Evolutionary conservation across 2,797 vertebrate species (phyloP), one percentile per base, ranked within the genome.

Genomic region (Lepus townsendii): DNA sequence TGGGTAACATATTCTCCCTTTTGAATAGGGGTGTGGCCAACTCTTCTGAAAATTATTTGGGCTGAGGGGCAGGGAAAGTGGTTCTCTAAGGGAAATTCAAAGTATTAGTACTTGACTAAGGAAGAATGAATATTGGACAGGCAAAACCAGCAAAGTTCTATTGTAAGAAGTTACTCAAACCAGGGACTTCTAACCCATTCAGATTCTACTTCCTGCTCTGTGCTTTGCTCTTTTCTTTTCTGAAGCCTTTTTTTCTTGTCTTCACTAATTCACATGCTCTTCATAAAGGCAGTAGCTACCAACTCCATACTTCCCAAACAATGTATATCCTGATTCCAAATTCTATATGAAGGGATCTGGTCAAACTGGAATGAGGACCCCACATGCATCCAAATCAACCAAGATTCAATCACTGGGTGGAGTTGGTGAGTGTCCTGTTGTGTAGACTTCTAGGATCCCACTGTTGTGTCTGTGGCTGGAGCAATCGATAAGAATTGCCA

Each of bases 321-420:
- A 82, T 57, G 17, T 83, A 63, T 86, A 54, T 66, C 50, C 20
- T 11, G 72, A 26, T 71, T 78, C 14, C 63, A 85, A 95, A 73
- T 83, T 90, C 65, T 90, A 62, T 71, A 82, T 60, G 52, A 80
- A 75, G 22, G 19, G 38, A 83, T 95, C 77, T 78, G 77, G 78
- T 27, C 65, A 62, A 50, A n/a, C 63, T 85, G 83, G 71, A 26
- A 32, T 84, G 62, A 83, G 66, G 52, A 17, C 24, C 2, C 54
- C 50, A 62, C 13, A 86, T 86, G 6, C 7, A 73, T 79, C 78
- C 50, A 76, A 52, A 72, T 27, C 3, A 82, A 30, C 14, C 35
- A 76, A 68, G 30, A 77, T 62, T 84, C 17, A 35, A 27, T 47
- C 17, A 27, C 30, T 42, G 52, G 12, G 2, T 26, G 0, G 5